Conservation (phyloP, 2,797 vertebrate genomes). For the Borostomias antarcticus region DNA sequence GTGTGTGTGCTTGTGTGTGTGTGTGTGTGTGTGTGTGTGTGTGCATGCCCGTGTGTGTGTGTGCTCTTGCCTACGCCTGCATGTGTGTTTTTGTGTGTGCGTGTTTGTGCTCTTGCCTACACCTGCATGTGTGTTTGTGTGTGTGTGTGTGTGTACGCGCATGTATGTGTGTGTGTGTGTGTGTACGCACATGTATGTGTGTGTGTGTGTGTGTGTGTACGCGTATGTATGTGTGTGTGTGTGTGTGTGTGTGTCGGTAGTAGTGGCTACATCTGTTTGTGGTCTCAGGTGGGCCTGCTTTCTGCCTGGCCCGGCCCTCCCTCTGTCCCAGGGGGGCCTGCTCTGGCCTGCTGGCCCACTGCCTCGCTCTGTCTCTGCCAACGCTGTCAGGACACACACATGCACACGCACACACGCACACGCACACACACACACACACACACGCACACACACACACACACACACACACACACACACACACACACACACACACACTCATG, state of each 20-base stretch:
- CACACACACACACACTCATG: not conserved
- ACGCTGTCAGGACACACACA: not conserved
- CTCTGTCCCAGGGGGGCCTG: not conserved
- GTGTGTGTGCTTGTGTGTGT: slow-evolving; percentile 1
- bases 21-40: not conserved
- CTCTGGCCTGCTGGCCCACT: slow-evolving; percentile 1
- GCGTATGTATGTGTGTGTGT: slow-evolving; percentile 4
- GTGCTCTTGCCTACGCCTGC: not conserved
- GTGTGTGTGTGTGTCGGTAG: not conserved
- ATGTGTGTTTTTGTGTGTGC: slow-evolving; percentile 1
- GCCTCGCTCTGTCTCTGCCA: not conserved
- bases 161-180: not conserved
- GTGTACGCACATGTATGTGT: not conserved
- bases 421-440: not conserved
- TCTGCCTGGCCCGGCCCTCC: not conserved
- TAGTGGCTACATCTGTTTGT: not conserved
- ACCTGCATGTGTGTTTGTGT: not conserved
- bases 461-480: slow-evolving; percentile 1
- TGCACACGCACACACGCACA: not conserved
- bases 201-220: not conserved
- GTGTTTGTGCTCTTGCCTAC: not conserved
- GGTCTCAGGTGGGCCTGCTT: slow-evolving; percentile 1
- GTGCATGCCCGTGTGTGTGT: slow-evolving; percentile 1
- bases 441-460: not conserved
- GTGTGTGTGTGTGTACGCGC: not conserved